phyloP scores from a whole-genome alignment of 2,113 vertebrate genomes.

The Okapia johnstoni region DNA sequence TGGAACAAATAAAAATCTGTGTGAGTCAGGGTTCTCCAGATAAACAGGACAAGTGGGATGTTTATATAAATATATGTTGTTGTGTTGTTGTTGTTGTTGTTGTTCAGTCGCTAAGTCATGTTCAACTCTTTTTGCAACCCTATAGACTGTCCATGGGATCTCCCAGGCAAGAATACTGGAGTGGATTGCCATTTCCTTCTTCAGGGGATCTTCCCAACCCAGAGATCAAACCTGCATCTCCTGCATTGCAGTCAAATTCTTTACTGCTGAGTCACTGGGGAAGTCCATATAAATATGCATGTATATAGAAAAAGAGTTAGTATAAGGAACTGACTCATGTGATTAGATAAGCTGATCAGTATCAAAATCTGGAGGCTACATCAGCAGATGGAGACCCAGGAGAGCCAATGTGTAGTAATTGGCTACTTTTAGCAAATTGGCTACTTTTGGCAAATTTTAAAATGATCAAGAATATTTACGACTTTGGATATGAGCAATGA shows the following conservation, averaged over 20 bases:
- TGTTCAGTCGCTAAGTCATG: background rate
- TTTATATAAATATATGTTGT: fast-evolving
- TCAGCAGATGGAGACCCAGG: background rate
- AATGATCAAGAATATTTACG: background rate
- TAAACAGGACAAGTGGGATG: background rate
- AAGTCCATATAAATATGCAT: fast-evolving
- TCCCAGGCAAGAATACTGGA: background rate
- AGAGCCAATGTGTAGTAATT: background rate
- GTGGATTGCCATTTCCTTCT: background rate
- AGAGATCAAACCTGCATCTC: background rate
- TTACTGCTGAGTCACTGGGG: fast-evolving
- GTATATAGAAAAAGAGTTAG: background rate
- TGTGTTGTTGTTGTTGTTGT: background rate
- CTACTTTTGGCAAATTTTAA: background rate
- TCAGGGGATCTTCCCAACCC: background rate
- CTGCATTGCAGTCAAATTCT: background rate
- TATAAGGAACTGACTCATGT: fast-evolving
- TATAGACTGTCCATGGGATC: background rate
- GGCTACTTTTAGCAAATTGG: too few relatives aligned
- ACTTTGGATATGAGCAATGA: background rate
- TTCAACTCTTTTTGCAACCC: background rate
- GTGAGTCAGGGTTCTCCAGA: background rate
- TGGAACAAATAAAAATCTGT: background rate
- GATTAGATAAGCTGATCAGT: fast-evolving
- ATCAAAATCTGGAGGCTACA: background rate